A percentile compares a stretch with the other conserved stretches of the same genome.
Evolutionary conservation across 2,113 vertebrate species (phyloP).

Genomic region (Genyomyrus donnyi): DNA sequence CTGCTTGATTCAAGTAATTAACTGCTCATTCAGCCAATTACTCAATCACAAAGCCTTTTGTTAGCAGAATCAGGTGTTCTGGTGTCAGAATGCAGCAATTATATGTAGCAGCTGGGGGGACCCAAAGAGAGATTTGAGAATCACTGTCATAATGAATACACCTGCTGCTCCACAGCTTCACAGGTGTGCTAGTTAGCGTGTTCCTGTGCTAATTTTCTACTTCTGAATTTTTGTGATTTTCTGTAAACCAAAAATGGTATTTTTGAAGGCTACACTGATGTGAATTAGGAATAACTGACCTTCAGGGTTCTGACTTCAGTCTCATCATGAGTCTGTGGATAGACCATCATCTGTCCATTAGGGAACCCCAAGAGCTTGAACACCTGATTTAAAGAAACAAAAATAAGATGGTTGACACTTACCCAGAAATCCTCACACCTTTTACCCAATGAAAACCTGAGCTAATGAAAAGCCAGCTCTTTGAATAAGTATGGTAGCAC

Average conservation of each 20-base stretch:
- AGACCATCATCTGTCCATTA: neutral
- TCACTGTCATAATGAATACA: neutral
- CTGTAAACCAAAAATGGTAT: neutral
- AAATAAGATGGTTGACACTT: neutral
- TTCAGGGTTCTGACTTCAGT: neutral
- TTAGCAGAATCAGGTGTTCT: neutral
- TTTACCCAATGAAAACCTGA: neutral
- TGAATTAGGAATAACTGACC: neutral
- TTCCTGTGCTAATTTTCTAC: neutral
- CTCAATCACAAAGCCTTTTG: neutral
- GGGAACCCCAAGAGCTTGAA: neutral
- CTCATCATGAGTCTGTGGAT: neutral
- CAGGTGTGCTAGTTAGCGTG: neutral
- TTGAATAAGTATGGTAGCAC: neutral
- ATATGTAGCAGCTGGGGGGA: neutral
- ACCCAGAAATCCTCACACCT: neutral
- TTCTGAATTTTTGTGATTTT: neutral
- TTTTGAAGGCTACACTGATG: neutral
- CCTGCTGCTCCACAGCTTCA: slow-evolving; percentile 10
- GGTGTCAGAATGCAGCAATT: neutral
- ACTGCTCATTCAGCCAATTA: neutral
- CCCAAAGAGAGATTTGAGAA: neutral
- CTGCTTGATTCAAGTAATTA: neutral
- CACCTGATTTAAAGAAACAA: neutral
- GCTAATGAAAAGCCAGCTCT: neutral